Evolutionary conservation across 2,797 vertebrate species (phyloP).

Genomic region (Anableps anableps): DNA sequence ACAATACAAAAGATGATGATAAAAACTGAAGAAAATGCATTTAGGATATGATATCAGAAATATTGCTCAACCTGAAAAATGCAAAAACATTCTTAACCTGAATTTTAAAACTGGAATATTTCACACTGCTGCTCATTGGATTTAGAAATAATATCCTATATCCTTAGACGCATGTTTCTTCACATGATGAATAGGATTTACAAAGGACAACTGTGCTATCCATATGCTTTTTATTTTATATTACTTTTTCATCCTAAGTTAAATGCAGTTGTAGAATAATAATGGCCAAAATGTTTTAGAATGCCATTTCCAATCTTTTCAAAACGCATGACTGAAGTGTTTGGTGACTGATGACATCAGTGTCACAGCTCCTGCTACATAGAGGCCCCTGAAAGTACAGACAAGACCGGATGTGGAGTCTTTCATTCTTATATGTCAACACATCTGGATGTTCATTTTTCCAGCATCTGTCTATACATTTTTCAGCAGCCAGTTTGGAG

Average conservation of each 20-base stretch:
- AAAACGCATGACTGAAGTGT: constrained; percentile 30
- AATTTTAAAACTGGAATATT: constrained; percentile 1
- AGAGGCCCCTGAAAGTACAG: constrained; percentile 16
- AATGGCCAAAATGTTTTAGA: constrained; percentile 22
- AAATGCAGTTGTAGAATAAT: constrained; percentile 37
- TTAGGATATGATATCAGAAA: constrained; percentile 7
- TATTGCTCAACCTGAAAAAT: background rate
- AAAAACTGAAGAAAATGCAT: background rate
- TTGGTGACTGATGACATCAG: constrained; percentile 26
- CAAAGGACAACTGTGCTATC: background rate
- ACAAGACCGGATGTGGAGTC: constrained; percentile 14
- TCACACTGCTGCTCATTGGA: background rate
- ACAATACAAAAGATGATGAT: background rate
- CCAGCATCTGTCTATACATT: constrained; percentile 70
- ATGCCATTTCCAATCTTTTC: constrained; percentile 34
- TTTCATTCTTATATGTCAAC: constrained; percentile 23
- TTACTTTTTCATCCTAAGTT: constrained; percentile 14
- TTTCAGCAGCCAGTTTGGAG: constrained; percentile 92
- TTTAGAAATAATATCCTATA: constrained; percentile 12
- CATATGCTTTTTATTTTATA: constrained; percentile 5
- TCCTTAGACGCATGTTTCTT: constrained; percentile 20
- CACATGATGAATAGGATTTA: constrained; percentile 15
- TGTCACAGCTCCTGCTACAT: constrained; percentile 20
- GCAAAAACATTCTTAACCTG: too few relatives aligned
- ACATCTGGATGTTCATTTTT: constrained; percentile 3